Evolutionary conservation across 2,113 vertebrate species (phyloP), one percentile per base, ranked within the genome.

Genomic region (Alethe castanea): DNA sequence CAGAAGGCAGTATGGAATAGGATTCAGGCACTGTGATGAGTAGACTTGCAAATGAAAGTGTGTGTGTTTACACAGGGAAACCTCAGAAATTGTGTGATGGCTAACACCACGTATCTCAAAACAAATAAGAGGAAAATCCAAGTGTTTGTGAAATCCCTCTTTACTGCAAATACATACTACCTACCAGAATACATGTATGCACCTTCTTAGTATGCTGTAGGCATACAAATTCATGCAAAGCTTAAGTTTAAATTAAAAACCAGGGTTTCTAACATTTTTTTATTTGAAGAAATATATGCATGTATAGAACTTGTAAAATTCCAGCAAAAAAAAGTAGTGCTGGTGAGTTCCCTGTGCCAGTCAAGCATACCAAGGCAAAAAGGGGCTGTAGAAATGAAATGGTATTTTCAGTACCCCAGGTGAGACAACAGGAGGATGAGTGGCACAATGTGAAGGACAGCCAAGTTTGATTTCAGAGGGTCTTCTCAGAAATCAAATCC

Each of bases 281-380:
- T 62, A 52, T 92, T 88, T 81, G 25, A 92, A 94, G 60, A 85
- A 91, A 48, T 60, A 48, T 19, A 50, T 86, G 88, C 93, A 92
- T 90, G 80, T 67, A 56, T 71, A 84, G 47, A 84, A 84, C 69
- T 78, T 45, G 61, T 82, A 78, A 53, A 84, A 65, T 45, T 93
- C 25, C 40, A 79, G 86, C 6, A 57, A 69, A 86, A 64, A 64
- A 73, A 65, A 5, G 2, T 53, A 44, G 53, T 66, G 31, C 59
- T 19, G 62, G 44, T 59, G 60, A 95, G 36, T 81, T 86, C 52
- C 42, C 56, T 57, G 56, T 12, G 36, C 81, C 62, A 54, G 45
- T 61, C 71, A 80, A 60, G 67, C 1, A 3, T n/a, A 48, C 33
- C 25, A 19, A 70, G 71, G 84, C 42, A 54, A 42, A 85, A 85